A percentile compares a stretch with the other conserved stretches of the same genome.
phyloP scores from a whole-genome alignment of 2,888 invertebrate species.

The Orthosia gothica region DNA sequence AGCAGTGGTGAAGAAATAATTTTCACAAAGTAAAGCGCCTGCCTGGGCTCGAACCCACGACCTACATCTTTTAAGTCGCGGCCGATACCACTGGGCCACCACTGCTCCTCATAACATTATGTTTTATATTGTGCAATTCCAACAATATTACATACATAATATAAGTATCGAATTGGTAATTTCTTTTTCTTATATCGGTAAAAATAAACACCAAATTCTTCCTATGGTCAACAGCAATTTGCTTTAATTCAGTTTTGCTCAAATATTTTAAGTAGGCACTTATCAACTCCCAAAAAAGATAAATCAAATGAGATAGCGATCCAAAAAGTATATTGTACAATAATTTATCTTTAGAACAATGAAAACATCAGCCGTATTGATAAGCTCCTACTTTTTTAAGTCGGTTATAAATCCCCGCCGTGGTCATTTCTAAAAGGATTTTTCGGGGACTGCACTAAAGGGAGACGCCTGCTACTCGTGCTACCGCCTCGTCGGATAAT shows the following conservation, averaged over 20 bases:
- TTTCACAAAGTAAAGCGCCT: too few species aligned
- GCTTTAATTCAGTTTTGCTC: not conserved
- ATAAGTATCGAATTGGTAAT: too few species aligned
- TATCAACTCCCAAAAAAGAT: not conserved
- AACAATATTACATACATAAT: too few species aligned
- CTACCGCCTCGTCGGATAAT: constrained; percentile 11
- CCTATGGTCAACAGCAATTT: not conserved
- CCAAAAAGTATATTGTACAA: not conserved
- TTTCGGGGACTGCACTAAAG: constrained; percentile 2
- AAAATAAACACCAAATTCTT: too few species aligned
- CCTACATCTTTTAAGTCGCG: too few species aligned
- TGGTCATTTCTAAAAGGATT: constrained; percentile 14
- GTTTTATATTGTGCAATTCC: too few species aligned
- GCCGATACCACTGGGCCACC: too few species aligned
- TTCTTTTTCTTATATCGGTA: too few species aligned
- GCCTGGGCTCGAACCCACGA: too few species aligned
- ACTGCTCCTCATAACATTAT: too few species aligned
- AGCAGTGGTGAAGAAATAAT: too few species aligned
- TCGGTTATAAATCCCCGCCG: not conserved
- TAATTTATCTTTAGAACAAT: not conserved
- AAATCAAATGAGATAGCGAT: not conserved
- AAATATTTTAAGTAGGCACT: not conserved
- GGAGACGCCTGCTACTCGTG: not conserved
- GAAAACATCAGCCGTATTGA: not conserved
- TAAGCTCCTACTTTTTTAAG: not conserved